These are phyloP conservation scores for Colletes collaris DNA, from an alignment of 2,888 invertebrate genomes.

Conservation along the genomic window DNA sequence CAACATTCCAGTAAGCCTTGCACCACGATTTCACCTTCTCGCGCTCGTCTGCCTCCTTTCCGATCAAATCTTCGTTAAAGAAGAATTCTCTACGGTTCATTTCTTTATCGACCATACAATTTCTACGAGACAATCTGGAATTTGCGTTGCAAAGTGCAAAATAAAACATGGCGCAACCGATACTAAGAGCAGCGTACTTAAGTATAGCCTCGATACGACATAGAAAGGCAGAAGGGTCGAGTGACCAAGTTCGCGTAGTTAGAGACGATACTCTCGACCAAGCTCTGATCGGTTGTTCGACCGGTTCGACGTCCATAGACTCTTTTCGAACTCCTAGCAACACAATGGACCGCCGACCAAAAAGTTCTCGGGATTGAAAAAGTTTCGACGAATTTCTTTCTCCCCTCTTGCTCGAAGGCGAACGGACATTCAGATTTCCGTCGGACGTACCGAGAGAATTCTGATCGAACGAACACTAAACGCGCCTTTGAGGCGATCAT, in stretches of 20 bases:
- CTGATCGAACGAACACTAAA: slow-evolving; percentile 66
- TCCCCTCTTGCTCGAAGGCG: slow-evolving; percentile 46
- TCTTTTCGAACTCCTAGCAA: slow-evolving; percentile 73
- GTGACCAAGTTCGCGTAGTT: slow-evolving; percentile 3
- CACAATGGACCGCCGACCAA: slow-evolving; percentile 75
- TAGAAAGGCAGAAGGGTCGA: neutral
- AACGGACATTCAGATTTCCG: slow-evolving; percentile 75
- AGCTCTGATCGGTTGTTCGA: slow-evolving; percentile 45
- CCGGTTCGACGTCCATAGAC: slow-evolving; percentile 65
- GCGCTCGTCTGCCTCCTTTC: slow-evolving; percentile 27
- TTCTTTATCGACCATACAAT: too few relatives aligned
- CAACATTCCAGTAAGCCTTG: slow-evolving; percentile 59
- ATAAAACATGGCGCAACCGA: too few relatives aligned
- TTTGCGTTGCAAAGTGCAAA: too few relatives aligned
- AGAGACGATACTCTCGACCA: slow-evolving; percentile 22
- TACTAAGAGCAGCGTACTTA: too few relatives aligned
- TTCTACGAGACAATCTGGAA: too few relatives aligned
- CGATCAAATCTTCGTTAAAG: neutral
- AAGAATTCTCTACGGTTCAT: too few relatives aligned
- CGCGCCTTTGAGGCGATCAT: slow-evolving; percentile 41
- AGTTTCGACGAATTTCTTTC: slow-evolving; percentile 73
- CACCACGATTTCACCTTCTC: slow-evolving; percentile 46
- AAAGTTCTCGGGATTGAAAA: slow-evolving; percentile 80
- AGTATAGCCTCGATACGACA: too few relatives aligned
- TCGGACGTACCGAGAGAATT: slow-evolving; percentile 65